Evolutionary conservation across 2,797 vertebrate species (phyloP), one percentile per base, ranked within the genome.

Genomic region (Dendrocincla tyrannina): DNA sequence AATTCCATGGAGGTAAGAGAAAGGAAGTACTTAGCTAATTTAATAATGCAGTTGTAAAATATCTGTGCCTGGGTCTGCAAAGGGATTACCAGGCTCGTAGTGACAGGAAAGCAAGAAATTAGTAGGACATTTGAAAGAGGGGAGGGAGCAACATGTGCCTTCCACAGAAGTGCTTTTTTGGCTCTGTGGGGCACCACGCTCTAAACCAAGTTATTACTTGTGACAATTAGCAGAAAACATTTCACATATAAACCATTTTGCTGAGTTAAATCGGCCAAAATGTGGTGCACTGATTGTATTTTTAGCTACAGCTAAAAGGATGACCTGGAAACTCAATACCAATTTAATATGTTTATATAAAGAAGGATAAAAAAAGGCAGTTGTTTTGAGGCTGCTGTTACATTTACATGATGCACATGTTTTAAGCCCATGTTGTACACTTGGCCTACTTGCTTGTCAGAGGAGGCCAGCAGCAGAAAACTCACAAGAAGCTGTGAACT

Each of bases 171-270:
- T 7, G 2, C 5, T 67, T 94, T 88, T 88, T 55, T 63, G 64
- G 66, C 93, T 92, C 97, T 95, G 75, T 91, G 80, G 82, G 85
- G 86, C 88, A 78, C 75, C 93, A 88, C 90, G 52, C 83, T 89
- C 85, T 91, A 77, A 96, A 96, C 88, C 42, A 91, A 96, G 95
- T 95, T 87, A 96, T 88, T 97, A 90, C 89, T 98, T 98, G 94
- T 81, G 86, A 95, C 81, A 83, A 79, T 82, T 95, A n/a, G 88
- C 63, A 91, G 89, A 96, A 97, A 96, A 49, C 72, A 89, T 94
- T 97, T 96, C 16, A 35, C 95, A 85, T 88, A 93, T 75, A 96
- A 97, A 96, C 88, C 95, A 89, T 27, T 89, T 85, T 80, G 67
- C 41, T 72, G 64, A 87, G 67, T 95, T 85, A 95, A 97, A 95